These are phyloP conservation scores for Euphydryas editha DNA, from an alignment of 2,888 invertebrate species.

Conservation along the genomic window DNA sequence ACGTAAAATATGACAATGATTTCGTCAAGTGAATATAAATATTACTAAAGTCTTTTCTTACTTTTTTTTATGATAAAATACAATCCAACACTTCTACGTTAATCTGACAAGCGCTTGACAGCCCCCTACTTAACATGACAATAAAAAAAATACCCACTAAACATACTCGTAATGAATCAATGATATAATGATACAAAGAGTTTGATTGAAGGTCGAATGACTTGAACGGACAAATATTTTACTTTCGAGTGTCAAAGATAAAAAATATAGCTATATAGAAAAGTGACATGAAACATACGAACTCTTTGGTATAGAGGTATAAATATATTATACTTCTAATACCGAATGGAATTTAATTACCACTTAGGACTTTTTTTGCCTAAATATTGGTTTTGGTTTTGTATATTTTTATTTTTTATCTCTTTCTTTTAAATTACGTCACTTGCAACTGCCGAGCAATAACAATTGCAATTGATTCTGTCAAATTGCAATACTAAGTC, in stretches of 20 bases:
- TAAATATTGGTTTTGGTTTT: too few species aligned
- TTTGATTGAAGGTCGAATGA: constrained; percentile 20
- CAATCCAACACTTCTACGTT: not conserved
- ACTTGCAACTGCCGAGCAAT: too few species aligned
- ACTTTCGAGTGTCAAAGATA: not conserved
- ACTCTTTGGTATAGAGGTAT: too few species aligned
- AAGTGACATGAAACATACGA: not conserved
- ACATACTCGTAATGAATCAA: not conserved
- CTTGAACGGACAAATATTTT: not conserved
- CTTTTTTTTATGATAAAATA: not conserved
- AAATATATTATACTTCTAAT: too few species aligned
- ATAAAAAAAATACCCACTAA: not conserved
- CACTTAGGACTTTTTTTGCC: too few species aligned
- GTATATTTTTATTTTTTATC: too few species aligned
- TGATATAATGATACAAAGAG: constrained; percentile 18
- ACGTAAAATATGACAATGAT: too few species aligned
- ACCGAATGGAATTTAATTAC: too few species aligned
- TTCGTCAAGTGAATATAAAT: not conserved
- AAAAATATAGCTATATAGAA: not conserved
- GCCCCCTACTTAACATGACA: constrained; percentile 17
- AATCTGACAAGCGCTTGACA: constrained; percentile 34
- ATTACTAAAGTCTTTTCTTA: too few species aligned
- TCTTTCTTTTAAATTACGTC: too few species aligned
- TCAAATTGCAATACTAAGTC: too few species aligned
- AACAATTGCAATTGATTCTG: too few species aligned